Evolutionary conservation across 2,888 invertebrate species (phyloP), one percentile per base, ranked within the genome.

Genomic region (Ctena decussata): DNA sequence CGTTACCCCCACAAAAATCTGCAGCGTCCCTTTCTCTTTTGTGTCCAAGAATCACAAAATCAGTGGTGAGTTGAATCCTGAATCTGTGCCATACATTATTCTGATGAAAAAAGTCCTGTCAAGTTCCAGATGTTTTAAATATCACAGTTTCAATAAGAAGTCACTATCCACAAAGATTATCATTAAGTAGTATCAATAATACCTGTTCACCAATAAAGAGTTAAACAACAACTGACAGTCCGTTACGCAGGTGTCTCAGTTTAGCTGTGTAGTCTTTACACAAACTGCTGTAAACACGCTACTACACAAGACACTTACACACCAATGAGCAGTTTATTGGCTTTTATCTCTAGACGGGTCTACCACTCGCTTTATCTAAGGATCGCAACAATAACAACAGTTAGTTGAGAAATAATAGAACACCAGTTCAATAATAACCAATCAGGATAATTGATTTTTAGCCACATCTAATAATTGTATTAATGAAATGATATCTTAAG

Each of bases 241-340:
- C 71, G 81, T 76, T 88, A 86, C 85, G 86, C 88, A 88, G 88
- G 84, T 88, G 85, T 88, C 85, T 86, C 72, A 75, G 60, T 85
- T 74, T 77, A 65, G 71, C 79, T 86, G 88, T 88, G 86, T 86
- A 88, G 81, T 65, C 65, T 65, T 35, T 65, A 88, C 88, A 88
- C 88, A 84, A 71, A 65, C 60, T 75, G 84, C 82, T 86, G 88
- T 88, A 88, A 88, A 84, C 84, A 88, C 77, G 79, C 85, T 84
- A 81, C 84, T 81, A 86, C 73, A 70, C 57, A 69, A 78, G 65
- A 78, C 77, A 86, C 69, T n/a, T 37, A 69, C 73, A 65, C 65
- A 57, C 27, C 57, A 57, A 30, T 57, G 57, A 57, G 57, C 57
- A 57, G 57, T 65, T 65, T 35, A 65, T 65, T 65, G 65, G 65